Evolutionary conservation across 2,113 vertebrate species (phyloP), one percentile per base, ranked within the genome.

Genomic region (Hiodon tergisus): DNA sequence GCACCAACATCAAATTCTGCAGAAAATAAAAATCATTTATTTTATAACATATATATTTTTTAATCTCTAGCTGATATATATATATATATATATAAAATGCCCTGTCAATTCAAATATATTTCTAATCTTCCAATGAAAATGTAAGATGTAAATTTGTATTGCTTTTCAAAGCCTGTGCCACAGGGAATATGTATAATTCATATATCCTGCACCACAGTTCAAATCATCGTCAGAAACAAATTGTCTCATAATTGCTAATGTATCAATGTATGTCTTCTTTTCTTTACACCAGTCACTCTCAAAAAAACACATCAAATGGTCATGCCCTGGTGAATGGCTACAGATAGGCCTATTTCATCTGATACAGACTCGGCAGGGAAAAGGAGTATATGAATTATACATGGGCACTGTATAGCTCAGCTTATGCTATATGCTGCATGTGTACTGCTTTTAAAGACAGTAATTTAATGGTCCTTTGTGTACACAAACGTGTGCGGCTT

Each of bases 141-240:
- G 73, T 74, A 80, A 62, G 69, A 81, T 60, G 61, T 66, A 51
- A 54, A 76, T 78, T 62, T 85, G 83, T 83, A 86, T 82, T 83
- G 77, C 70, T 77, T 84, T 80, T 76, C 70, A 77, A 78, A 81
- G 5, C 50, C 71, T 67, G 76, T 65, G 74, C 69, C 2, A 31
- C 6, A 17, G 61, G 72, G 50, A 2, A 83, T 82, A 82, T 84
- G 75, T 75, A 78, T 85, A 80, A 76, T 86, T 83, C 76, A 88
- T 63, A 31, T 31, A 31, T 31, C 31, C 31, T 31, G 31, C 31
- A 31, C 31, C 31, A 31, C 31, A 17, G 72, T 14, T 59, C 68
- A 73, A 81, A 86, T 78, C 80, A 80, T 68, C 73, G 62, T 71
- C 65, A 66, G 16, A 74, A 86, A 87, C 82, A 87, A 87, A 89